These are phyloP conservation scores for Myxocyprinus asiaticus DNA, from an alignment of 2,113 vertebrate genomes.

Conservation along the genomic window DNA sequence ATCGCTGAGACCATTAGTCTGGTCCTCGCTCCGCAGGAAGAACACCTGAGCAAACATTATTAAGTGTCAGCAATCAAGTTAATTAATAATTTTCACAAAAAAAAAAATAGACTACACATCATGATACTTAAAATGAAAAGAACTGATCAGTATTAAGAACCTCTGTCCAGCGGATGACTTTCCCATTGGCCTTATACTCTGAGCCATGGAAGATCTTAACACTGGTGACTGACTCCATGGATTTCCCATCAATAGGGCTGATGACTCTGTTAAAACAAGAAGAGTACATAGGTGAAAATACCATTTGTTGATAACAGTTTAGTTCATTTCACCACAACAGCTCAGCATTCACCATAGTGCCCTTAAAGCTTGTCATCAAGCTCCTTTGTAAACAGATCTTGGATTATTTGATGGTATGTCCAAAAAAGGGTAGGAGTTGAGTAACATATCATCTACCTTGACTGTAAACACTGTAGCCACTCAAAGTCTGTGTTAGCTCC, in stretches of 20 bases:
- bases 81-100: no score
- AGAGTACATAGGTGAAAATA: not conserved
- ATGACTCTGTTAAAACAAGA: conserved; percentile 76
- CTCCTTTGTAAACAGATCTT: not conserved
- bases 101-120: not conserved
- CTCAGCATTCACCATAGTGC: no score
- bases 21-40: conserved; percentile 93
- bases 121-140: not conserved
- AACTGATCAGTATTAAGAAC: conserved; percentile 62
- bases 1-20: conserved; percentile 85
- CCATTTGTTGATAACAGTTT: not conserved
- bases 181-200: conserved; percentile 95
- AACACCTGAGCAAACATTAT: conserved; percentile 86
- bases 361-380: no score
- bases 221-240: conserved; percentile 94
- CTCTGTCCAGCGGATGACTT: conserved; percentile 98
- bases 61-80: no score
- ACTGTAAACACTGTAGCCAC: not conserved
- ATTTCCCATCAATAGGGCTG: conserved; percentile 95
- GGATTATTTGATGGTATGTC: not conserved
- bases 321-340: no score
- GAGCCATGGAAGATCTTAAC: conserved; percentile 98
- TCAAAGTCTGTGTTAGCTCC: no score
- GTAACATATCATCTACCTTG: not conserved
- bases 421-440: not conserved